A percentile compares a stretch with the other conserved stretches of the same genome.
These are phyloP conservation scores for Drosophila micromelanica DNA, from an alignment of 1,140 invertebrate genomes.

Conservation along the genomic window DNA sequence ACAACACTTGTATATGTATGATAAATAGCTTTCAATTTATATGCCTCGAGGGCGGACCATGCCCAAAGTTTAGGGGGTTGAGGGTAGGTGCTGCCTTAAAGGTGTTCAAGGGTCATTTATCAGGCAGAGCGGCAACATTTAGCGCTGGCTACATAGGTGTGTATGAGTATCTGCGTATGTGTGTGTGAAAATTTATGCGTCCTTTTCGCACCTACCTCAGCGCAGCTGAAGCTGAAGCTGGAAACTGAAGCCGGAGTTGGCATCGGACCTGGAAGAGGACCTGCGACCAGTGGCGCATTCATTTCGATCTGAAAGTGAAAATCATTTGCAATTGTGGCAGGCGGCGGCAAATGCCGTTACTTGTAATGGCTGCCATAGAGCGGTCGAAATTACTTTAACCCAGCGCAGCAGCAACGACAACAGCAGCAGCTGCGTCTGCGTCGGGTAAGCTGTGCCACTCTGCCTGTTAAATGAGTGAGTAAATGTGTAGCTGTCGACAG, in stretches of 20 bases:
- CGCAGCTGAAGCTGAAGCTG: conserved; percentile 24
- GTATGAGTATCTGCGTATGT: conserved; percentile 12
- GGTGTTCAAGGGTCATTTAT: conserved; percentile 83
- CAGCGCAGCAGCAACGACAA: conserved; percentile 8
- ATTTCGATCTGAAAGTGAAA: conserved; percentile 82
- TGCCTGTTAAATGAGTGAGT: conserved; percentile 75
- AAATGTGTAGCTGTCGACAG: conserved; percentile 81
- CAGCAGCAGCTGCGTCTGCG: conserved; percentile 30
- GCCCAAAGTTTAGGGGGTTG: conserved; percentile 50
- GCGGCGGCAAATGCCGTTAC: conserved; percentile 46
- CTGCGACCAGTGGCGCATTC: conserved; percentile 67
- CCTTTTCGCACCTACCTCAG: conserved; percentile 43
- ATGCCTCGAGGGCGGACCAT: conserved; percentile 67
- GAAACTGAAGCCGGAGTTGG: neutral
- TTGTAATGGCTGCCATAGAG: conserved; percentile 71
- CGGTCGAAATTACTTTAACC: conserved; percentile 78
- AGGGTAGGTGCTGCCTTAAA: conserved; percentile 54
- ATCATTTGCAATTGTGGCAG: conserved; percentile 82
- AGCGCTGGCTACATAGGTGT: conserved; percentile 59
- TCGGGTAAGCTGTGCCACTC: neutral
- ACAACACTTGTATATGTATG: conserved; percentile 62
- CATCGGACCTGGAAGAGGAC: conserved; percentile 10
- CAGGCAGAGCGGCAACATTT: conserved; percentile 80
- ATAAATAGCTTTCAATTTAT: conserved; percentile 83
- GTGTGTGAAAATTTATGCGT: conserved; percentile 49